Conservation (phyloP, 2,113 vertebrate species). For the Sula dactylatra region DNA sequence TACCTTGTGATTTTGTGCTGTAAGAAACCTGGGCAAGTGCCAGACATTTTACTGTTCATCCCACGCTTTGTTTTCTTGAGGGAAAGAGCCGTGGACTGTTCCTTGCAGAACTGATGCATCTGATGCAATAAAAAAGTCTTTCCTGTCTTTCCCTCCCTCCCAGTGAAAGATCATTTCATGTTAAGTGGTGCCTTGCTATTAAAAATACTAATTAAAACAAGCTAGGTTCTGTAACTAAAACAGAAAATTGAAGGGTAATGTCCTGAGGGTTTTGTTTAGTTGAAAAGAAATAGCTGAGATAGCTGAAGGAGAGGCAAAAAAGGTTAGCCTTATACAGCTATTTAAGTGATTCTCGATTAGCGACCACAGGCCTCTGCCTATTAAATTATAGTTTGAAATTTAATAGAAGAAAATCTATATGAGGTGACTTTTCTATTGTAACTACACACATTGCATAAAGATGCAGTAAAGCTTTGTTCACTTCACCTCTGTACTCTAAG, state of each 20-base stretch:
- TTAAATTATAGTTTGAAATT: not conserved
- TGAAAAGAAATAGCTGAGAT: not conserved
- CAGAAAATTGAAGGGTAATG: not conserved
- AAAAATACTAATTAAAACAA: constrained; percentile 9
- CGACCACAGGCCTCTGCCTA: not conserved
- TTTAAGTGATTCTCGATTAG: not conserved
- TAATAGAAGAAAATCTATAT: not conserved
- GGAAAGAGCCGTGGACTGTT: not conserved
- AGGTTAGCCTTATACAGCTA: not conserved
- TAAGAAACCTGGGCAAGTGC: not conserved
- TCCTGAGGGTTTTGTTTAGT: not conserved
- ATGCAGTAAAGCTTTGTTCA: not conserved
- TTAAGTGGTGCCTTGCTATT: not conserved
- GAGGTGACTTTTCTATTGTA: not conserved
- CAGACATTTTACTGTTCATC: not conserved
- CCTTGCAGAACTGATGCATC: not conserved
- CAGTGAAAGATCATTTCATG: not conserved
- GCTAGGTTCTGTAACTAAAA: not conserved
- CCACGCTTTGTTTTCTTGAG: not conserved
- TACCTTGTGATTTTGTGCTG: not conserved
- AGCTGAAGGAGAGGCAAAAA: not conserved
- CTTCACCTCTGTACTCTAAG: not conserved
- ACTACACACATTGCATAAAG: not conserved
- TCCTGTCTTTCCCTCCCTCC: not conserved
- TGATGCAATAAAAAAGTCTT: not conserved